Conservation (phyloP, 37 sponge, comb jelly and placozoan genomes). For the Spongilla lacustris region DNA sequence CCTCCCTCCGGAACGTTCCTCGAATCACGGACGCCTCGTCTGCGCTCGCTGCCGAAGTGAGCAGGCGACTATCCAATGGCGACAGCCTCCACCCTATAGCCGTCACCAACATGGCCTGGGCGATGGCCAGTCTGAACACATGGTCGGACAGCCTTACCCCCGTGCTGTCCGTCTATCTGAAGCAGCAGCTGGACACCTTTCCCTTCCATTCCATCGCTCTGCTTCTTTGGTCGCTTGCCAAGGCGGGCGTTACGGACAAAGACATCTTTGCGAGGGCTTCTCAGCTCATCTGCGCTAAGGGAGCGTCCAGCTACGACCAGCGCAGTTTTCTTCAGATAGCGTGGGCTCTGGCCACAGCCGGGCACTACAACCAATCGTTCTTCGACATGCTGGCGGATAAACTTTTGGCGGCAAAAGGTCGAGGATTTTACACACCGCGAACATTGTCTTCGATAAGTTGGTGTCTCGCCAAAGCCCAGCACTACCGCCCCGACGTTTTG, state of each 20-base stretch:
- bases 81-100: background rate
- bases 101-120: background rate
- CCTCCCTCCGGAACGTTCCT: background rate
- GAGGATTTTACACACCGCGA: constrained; percentile 12
- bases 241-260: background rate
- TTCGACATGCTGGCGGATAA: constrained; percentile 6
- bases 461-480: constrained; percentile 4
- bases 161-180: background rate
- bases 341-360: constrained; percentile 6
- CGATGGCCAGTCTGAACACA: background rate
- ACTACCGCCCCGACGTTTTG: constrained; percentile 28
- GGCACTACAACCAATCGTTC: background rate
- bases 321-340: background rate
- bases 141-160: background rate
- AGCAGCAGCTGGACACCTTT: background rate
- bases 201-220: constrained; percentile 5
- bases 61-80: background rate
- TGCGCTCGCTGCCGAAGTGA: background rate
- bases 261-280: background rate
- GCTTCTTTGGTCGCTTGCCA: constrained; percentile 8
- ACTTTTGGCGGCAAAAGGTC: background rate
- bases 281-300: background rate
- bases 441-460: constrained; percentile 15
- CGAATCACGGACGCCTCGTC: background rate
- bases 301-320: background rate